Conservation (phyloP, 2,113 vertebrate species). For the Caloenas nicobarica region DNA sequence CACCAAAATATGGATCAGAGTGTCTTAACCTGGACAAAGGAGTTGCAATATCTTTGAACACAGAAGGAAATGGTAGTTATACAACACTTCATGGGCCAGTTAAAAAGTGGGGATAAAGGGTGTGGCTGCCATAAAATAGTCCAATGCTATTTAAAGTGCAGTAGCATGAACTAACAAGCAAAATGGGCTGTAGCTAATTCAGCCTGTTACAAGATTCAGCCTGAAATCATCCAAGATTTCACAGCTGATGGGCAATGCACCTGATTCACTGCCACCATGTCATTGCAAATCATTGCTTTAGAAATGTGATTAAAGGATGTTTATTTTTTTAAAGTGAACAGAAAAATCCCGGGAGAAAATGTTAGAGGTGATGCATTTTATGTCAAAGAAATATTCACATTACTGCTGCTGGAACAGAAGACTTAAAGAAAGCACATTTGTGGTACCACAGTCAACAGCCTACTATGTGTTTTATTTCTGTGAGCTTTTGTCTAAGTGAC, state of each 20-base stretch:
- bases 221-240: constrained; percentile 33
- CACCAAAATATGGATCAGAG: neutral
- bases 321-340: neutral
- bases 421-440: neutral
- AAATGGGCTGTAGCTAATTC: constrained; percentile 3
- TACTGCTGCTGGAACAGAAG: neutral
- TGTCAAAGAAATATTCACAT: neutral
- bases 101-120: neutral
- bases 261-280: constrained; percentile 1
- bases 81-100: neutral
- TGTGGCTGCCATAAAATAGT: neutral
- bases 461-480: neutral
- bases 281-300: neutral
- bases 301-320: neutral
- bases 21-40: neutral
- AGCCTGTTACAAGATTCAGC: neutral
- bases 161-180: neutral
- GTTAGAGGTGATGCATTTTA: neutral
- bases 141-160: neutral
- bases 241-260: neutral
- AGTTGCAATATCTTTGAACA: neutral
- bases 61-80: neutral
- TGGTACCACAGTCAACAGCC: neutral
- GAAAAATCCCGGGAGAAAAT: neutral
- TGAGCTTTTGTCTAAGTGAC: constrained; percentile 16